Conservation (phyloP, 2,797 vertebrate genomes). For the Aphelocoma californica region DNA sequence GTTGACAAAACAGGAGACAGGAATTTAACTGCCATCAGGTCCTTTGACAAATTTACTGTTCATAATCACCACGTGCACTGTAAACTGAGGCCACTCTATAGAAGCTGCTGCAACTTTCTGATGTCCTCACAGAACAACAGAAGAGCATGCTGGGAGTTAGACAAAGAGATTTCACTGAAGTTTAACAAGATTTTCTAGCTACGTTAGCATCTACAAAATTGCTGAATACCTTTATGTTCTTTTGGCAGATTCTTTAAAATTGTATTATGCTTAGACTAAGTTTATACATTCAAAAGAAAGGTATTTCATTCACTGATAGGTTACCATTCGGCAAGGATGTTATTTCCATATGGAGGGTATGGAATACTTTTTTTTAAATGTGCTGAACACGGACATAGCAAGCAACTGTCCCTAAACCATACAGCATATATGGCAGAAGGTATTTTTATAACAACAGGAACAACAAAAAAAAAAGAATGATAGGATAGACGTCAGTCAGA, state of each 20-base stretch:
- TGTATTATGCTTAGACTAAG: not conserved
- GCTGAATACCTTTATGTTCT: not conserved
- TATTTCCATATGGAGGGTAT: not conserved
- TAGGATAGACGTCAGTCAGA: not conserved
- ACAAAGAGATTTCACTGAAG: not conserved
- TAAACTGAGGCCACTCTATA: not conserved
- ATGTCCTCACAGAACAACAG: not conserved
- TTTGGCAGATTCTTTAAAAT: not conserved
- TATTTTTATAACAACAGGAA: not conserved
- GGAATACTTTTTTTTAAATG: not conserved
- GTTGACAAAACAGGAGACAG: not conserved
- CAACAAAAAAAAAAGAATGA: not conserved
- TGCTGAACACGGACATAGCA: not conserved
- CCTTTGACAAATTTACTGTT: not conserved
- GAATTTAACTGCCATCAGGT: not conserved
- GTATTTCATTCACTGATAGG: not conserved
- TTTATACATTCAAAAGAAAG: not conserved
- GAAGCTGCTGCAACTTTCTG: not conserved
- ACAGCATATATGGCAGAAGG: not conserved
- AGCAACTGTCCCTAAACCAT: not conserved
- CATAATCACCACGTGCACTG: not conserved
- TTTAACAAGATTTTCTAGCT: not conserved
- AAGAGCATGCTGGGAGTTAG: not conserved
- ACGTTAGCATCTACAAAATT: not conserved
- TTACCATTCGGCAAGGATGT: not conserved